Base-by-base conservation (phyloP, 2,888 invertebrate genomes). In the Sussaba pulchella region DNA sequence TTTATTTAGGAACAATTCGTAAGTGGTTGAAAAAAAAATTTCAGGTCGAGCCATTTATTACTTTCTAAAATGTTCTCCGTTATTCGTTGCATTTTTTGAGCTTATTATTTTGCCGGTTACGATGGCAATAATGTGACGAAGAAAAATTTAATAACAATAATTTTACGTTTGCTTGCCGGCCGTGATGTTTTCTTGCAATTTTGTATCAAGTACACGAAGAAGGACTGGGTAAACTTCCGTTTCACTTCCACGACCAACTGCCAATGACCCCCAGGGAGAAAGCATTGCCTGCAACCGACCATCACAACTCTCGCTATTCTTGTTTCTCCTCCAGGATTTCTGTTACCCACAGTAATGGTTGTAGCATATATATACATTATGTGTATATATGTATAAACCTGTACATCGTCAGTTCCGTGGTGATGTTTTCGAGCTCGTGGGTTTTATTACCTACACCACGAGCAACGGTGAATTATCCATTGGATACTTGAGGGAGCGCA, bases 241-340 rank as follows among this genome's bases (percentile, higher is more conserved):
- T 31, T n/a, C 17, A 10, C 12, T 50, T 47, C 5, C 26, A 14
- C 52, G 14, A 26, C 24, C n/a, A 8, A 12, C n/a, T 14, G 24
- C n/a, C 52, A n/a, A 12, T 14, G 12, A 54, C 14, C n/a, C 14
- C 24, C n/a, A 26, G 5, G n/a, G 24, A 54, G 52, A 6, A 26
- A 54, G 26, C 26, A 26, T 54, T 54, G 26, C 52, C 26, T 14
- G 26, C 24, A 26, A 54, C n/a, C 52, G 24, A 21, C 26, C 52
- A n/a, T n/a, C 52, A 26, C 52, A 24, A n/a, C 14, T 54, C 26
- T 26, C n/a, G 8, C 52, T 66, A 50, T 66, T 66, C 66, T 47
- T 66, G 36, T 21, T 41, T 61, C 41, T 41, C 50, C 21, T 66
- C 66, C 3, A 47, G 66, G 17, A 21, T 66, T 50, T 50, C 36